A percentile compares a stretch with the other conserved stretches of the same genome.
Evolutionary conservation across 2,888 invertebrate genomes (phyloP).

Genomic region (Acleris holmiana): DNA sequence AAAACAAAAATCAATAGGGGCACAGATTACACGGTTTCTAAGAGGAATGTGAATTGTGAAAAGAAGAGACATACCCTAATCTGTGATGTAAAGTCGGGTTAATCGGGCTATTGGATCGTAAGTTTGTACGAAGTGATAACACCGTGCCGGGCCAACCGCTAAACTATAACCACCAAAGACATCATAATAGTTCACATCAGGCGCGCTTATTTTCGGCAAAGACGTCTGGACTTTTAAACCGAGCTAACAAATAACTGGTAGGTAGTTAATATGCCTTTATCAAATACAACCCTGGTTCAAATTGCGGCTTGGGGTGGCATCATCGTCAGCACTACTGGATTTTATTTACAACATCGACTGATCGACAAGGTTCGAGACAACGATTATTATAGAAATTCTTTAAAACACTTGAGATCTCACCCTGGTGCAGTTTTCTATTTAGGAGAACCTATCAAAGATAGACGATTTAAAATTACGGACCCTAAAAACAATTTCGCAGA

Average conservation of each 20-base stretch:
- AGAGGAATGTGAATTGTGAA: no score
- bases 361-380: slow-evolving; percentile 82
- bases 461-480: slow-evolving; percentile 85
- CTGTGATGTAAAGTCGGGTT: no score
- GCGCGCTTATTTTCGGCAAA: no score
- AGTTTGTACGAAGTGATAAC: no score
- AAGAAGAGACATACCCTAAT: no score
- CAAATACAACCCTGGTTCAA: slow-evolving; percentile 84
- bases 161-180: no score
- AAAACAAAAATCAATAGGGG: no score
- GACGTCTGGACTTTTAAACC: no score
- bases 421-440: slow-evolving; percentile 86
- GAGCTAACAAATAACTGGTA: slow-evolving; percentile 5
- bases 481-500: slow-evolving; percentile 78
- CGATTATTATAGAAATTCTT: slow-evolving; percentile 86
- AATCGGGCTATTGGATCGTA: no score
- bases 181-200: no score
- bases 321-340: slow-evolving; percentile 79
- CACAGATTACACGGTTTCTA: no score
- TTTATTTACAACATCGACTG: slow-evolving; percentile 78
- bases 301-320: slow-evolving; percentile 87
- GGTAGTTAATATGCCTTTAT: slow-evolving; percentile 59
- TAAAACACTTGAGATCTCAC: slow-evolving; percentile 83
- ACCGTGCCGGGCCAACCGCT: no score
- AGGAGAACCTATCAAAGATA: slow-evolving; percentile 90